Base-by-base conservation (phyloP, 1,140 invertebrate species). In the Radopholus similis region DNA sequence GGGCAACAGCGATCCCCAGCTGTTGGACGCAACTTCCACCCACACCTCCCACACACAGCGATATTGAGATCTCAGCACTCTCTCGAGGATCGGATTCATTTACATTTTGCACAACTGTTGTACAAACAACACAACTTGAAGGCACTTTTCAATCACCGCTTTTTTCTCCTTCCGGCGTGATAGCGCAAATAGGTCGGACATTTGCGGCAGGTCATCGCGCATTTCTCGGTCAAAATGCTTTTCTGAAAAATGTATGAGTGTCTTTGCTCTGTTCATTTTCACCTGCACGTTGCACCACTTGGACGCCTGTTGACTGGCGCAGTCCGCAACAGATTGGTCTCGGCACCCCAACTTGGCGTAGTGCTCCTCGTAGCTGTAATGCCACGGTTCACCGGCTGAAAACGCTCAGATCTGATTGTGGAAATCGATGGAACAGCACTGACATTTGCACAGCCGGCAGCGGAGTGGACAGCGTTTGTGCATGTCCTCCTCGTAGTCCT, bases 401-500 rank as follows among this genome's bases (percentile, higher is more conserved):
- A 26, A 11, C 1, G 15, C 23, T 21, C 15, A 23, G 15, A 23
- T 2, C n/a, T 21, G 23, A 21, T 2, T 51, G 44, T 5, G 21
- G 30, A 51, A 51, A 13, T 51, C 4, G 30, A 51, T 2, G 38
- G 38, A 2, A 18, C 9, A 28, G 11, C 23, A 26, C 47, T 21
- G 30, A 51, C 47, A 28, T 51, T 51, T 51, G 47, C 47, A 51
- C 23, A 51, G 30, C 2, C 47, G 47, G 47, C 47, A 51, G 8
- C 23, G 23, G 1, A 51, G n/a, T 28, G 47, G 47, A 26, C 47
- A 51, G 3, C 47, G 47, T 21, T 26, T 51, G 47, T 51, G 47
- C 47, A 51, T 51, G 47, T 51, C 47, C 47, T 51, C 47, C 18
- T 51, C 47, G 47, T 51, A 51, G 47, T 18, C 47, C 47, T 51